These are phyloP conservation scores for Lasioglossum baleicum DNA, from an alignment of 1,140 invertebrate genomes.

Conservation along the genomic window DNA sequence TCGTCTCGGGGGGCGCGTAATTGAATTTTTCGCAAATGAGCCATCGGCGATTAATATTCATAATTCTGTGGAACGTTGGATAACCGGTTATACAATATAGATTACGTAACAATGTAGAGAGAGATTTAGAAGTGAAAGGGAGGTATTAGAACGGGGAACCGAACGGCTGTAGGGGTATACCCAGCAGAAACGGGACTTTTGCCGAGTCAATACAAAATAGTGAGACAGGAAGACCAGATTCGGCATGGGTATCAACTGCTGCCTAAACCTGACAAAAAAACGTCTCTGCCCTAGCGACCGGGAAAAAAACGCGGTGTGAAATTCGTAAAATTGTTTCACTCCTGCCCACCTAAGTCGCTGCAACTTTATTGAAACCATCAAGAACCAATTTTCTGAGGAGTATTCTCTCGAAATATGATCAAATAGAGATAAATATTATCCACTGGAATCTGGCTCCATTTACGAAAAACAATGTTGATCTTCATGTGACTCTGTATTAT, in stretches of 20 bases:
- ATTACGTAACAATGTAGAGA: constrained; percentile 33
- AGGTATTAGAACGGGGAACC: constrained; percentile 23
- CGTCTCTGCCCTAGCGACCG: background rate
- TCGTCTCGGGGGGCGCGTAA: constrained; percentile 13
- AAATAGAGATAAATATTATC: too few species aligned
- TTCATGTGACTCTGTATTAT: too few species aligned
- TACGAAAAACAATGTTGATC: too few species aligned
- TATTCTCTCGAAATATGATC: too few species aligned
- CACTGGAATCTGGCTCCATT: too few species aligned
- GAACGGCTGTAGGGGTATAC: background rate
- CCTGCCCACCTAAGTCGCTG: background rate
- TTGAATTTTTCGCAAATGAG: constrained; percentile 42
- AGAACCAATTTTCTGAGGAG: too few species aligned
- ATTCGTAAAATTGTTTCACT: constrained; percentile 29
- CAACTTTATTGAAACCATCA: background rate
- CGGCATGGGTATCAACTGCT: constrained; percentile 42
- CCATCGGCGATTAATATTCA: constrained; percentile 42
- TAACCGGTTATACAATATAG: constrained; percentile 41
- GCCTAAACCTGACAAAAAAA: constrained; percentile 31
- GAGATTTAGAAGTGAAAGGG: constrained; percentile 34
- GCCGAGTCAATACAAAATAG: constrained; percentile 29
- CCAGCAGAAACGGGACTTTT: constrained; percentile 25
- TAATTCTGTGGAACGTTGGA: constrained; percentile 26
- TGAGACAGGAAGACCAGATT: constrained; percentile 49
- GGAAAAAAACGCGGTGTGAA: constrained; percentile 11